phyloP scores from a whole-genome alignment of 2,888 invertebrate species.

The Cephus rjabovi region DNA sequence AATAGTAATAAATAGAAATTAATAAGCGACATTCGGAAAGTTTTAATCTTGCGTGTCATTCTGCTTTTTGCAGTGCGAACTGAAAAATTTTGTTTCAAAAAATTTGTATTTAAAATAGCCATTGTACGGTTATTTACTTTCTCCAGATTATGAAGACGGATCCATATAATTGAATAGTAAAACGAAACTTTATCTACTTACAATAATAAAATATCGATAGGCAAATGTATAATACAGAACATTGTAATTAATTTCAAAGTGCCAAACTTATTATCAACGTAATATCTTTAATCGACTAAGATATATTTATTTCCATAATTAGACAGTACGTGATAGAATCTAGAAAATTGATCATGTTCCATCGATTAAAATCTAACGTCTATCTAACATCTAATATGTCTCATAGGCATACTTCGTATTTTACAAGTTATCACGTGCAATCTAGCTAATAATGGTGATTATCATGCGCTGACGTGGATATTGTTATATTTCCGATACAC shows the following conservation, averaged over 20 bases:
- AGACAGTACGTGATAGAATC: background rate
- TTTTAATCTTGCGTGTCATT: background rate
- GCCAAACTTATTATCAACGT: background rate
- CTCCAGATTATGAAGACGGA: background rate
- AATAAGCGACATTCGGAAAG: background rate
- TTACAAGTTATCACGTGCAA: background rate
- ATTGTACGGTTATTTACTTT: background rate
- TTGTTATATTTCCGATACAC: background rate
- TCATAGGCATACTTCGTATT: background rate
- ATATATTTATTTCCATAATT: background rate
- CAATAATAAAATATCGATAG: background rate
- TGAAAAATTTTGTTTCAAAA: background rate
- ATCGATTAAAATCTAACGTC: background rate
- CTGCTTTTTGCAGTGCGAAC: background rate
- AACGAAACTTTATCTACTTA: background rate
- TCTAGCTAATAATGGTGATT: background rate
- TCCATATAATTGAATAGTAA: no score
- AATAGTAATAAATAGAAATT: background rate
- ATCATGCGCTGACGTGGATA: background rate
- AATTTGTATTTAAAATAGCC: background rate
- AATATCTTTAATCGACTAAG: background rate
- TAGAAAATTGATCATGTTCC: background rate
- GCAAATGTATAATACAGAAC: background rate
- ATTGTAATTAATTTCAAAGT: background rate
- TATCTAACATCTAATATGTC: background rate